Evolutionary conservation across 2,797 vertebrate species (phyloP).

Genomic region (Urocyon cinereoargenteus): DNA sequence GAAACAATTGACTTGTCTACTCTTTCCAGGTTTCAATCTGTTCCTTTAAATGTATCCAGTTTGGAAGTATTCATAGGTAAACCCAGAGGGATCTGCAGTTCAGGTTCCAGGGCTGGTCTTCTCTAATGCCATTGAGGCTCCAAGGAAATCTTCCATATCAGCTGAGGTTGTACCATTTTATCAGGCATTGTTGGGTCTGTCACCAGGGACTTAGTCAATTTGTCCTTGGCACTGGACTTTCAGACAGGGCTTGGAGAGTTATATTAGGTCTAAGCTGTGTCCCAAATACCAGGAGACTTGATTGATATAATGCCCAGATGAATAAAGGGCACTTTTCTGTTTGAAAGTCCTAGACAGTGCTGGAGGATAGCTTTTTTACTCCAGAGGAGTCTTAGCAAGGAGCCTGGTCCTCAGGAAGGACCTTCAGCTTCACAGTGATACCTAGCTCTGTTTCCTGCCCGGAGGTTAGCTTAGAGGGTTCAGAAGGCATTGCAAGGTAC

Average conservation of each 20-base stretch:
- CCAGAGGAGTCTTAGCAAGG: background rate
- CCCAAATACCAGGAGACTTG: background rate
- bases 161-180: background rate
- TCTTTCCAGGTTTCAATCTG: background rate
- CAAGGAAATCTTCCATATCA: background rate
- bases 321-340: background rate
- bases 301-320: background rate
- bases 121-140: background rate
- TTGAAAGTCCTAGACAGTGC: background rate
- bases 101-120: background rate
- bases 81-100: background rate
- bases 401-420: background rate
- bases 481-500: background rate
- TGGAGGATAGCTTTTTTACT: background rate
- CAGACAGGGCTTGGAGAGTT: background rate
- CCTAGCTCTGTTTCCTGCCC: background rate
- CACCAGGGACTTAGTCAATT: background rate
- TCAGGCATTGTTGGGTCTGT: background rate
- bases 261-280: background rate
- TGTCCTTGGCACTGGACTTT: background rate
- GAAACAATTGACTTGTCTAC: background rate
- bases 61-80: slow-evolving; percentile 15
- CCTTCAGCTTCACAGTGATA: rapidly evolving
- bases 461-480: background rate
- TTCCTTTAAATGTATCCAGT: background rate